Evolutionary conservation across 2,888 invertebrate genomes (phyloP), one percentile per base, ranked within the genome.

Genomic region (Plagodis pulveraria): DNA sequence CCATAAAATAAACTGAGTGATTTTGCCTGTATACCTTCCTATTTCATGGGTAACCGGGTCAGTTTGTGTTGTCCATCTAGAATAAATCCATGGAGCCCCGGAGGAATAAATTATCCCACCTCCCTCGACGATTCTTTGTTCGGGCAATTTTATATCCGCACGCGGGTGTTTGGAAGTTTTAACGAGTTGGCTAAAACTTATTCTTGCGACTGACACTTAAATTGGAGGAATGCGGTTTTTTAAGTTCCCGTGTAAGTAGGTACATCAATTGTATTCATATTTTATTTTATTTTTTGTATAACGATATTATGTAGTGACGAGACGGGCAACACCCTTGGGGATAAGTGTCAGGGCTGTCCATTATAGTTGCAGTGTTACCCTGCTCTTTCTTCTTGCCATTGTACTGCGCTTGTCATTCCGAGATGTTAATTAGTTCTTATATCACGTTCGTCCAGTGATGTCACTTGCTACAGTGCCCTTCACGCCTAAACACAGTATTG

Each of bases 31-130:
- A 32, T n/a, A 41, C 22, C 4, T 40, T 8, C 22, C 33, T 10
- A 36, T 45, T 6, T 45, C 12, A 33, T 34, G 8, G 32, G 10
- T 34, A 66, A 58, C 63, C 59, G 47, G 56, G 45, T 56, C 40
- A 12, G 56, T 51, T 48, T 62, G 58, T 63, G 54, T 42, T 66
- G 69, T 72, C 71, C 66, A 67, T 63, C 65, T 65, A 70, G 69
- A 74, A 72, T 68, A 71, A 67, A 65, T 64, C 50, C 51, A 58
- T 56, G 60, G 55, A 67, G 58, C 64, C 66, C 68, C 75, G 65
- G 63, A 69, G 64, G 84, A 82, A 85, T 86, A 84, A 82, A 85
- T 85, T 84, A 85, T 80, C 77, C 71, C 67, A 63, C 66, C 58
- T 38, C 46, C 66, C 66, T 12, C 38, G 43, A 33, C 72, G 63